These are phyloP conservation scores for Labroides dimidiatus DNA, from an alignment of 2,797 vertebrate species.

Conservation along the genomic window DNA sequence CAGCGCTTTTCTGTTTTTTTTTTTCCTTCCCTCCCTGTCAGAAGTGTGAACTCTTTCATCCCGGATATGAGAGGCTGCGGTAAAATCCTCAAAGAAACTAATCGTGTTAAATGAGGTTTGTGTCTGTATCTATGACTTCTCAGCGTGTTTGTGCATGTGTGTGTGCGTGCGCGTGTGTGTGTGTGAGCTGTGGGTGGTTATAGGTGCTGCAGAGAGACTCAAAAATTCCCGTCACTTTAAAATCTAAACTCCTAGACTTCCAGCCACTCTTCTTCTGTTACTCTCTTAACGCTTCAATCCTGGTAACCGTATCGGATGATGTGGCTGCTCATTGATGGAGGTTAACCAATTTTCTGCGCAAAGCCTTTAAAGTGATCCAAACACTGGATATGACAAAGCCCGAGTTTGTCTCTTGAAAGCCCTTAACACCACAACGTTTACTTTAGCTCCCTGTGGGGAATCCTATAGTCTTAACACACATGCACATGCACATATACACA, in stretches of 20 bases:
- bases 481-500: conserved; percentile 25
- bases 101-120: conserved; percentile 78
- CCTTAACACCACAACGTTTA: conserved; percentile 69
- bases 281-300: conserved; percentile 44
- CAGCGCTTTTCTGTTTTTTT: conserved; percentile 37
- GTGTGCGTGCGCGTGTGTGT: conserved; percentile 30
- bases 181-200: conserved; percentile 29
- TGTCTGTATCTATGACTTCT: conserved; percentile 73
- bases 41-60: conserved; percentile 76
- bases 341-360: conserved; percentile 71
- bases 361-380: conserved; percentile 67
- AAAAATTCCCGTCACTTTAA: not conserved
- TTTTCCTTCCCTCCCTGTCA: conserved; percentile 38
- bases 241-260: not conserved
- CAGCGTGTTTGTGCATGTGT: conserved; percentile 30
- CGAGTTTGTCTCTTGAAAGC: conserved; percentile 66
- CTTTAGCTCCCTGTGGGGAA: conserved; percentile 67
- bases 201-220: conserved; percentile 27
- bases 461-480: conserved; percentile 45
- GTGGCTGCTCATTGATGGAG: conserved; percentile 56
- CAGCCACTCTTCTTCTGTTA: not conserved
- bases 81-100: conserved; percentile 81
- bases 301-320: conserved; percentile 57
- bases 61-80: conserved; percentile 66
- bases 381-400: conserved; percentile 60